These are phyloP conservation scores for Melangyna quadrimaculata DNA, from an alignment of 2,888 invertebrate genomes.

Conservation along the genomic window DNA sequence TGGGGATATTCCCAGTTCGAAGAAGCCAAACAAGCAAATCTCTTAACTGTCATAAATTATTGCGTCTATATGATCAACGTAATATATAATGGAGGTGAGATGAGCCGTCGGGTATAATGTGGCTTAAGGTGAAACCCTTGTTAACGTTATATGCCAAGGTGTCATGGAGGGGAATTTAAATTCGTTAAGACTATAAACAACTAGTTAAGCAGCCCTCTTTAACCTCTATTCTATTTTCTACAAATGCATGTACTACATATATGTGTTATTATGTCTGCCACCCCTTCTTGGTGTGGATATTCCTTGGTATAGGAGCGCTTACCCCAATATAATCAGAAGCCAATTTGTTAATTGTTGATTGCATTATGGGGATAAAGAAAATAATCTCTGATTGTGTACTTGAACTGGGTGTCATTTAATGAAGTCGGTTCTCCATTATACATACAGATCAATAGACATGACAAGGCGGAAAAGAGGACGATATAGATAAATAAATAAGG, in stretches of 20 bases:
- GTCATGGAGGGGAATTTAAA: constrained; percentile 28
- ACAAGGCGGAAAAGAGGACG: background rate
- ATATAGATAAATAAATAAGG: background rate
- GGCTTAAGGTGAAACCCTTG: constrained; percentile 50
- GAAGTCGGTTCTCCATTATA: background rate
- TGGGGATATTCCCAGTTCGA: background rate
- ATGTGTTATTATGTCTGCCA: background rate
- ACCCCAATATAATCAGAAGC: constrained; percentile 20
- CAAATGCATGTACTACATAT: no score
- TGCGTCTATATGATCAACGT: constrained; percentile 41
- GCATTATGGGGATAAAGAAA: constrained; percentile 51
- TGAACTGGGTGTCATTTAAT: constrained; percentile 33
- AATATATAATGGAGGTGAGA: constrained; percentile 5
- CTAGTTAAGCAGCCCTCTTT: constrained; percentile 19
- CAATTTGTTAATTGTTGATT: constrained; percentile 60
- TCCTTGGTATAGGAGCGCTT: background rate
- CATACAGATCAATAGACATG: background rate
- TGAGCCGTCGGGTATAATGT: constrained; percentile 3
- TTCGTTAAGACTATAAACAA: constrained; percentile 25
- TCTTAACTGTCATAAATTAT: constrained; percentile 59
- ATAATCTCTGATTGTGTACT: constrained; percentile 45
- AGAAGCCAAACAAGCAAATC: constrained; percentile 14
- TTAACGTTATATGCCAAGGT: constrained; percentile 12
- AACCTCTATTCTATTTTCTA: no score
- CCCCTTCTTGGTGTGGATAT: background rate